These are phyloP conservation scores for Diplogasteroides magnus DNA, from an alignment of 1,140 invertebrate genomes.

Conservation along the genomic window DNA sequence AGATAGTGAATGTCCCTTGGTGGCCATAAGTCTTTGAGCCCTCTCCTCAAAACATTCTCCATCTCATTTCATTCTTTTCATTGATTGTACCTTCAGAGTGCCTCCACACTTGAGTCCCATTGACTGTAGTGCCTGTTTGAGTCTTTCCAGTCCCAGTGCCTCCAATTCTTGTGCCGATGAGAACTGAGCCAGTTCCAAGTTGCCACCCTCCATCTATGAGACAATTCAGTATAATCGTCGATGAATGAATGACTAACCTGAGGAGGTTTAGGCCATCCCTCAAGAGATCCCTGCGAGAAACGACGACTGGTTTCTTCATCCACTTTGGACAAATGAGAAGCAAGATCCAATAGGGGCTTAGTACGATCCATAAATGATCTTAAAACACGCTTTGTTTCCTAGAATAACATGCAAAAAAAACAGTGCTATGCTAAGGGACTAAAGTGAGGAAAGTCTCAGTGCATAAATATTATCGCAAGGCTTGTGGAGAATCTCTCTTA, in stretches of 20 bases:
- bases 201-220: slow-evolving; percentile 57
- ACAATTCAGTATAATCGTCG: slow-evolving; percentile 86
- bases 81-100: background rate
- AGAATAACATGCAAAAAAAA: too few relatives aligned
- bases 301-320: background rate
- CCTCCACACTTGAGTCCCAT: slow-evolving; percentile 97
- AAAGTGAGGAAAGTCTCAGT: too few relatives aligned
- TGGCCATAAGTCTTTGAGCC: slow-evolving; percentile 86
- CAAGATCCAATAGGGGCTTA: slow-evolving; percentile 82
- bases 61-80: slow-evolving; percentile 59
- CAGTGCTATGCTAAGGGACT: too few relatives aligned
- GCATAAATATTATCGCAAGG: too few relatives aligned
- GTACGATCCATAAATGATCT: slow-evolving; percentile 78
- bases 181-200: slow-evolving; percentile 85
- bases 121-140: slow-evolving; percentile 94
- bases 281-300: slow-evolving; percentile 72
- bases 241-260: too few relatives aligned
- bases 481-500: too few relatives aligned
- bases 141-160: slow-evolving; percentile 85
- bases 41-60: slow-evolving; percentile 76
- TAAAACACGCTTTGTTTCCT: too few relatives aligned
- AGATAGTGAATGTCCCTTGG: slow-evolving; percentile 86
- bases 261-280: slow-evolving; percentile 84
- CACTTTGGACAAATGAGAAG: slow-evolving; percentile 56
- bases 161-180: slow-evolving; percentile 87